Percentiles rank a stretch among this genome's conserved stretches.
These are phyloP conservation scores for Strigamia transsilvanica DNA, from an alignment of 2,888 invertebrate species.

Conservation along the genomic window DNA sequence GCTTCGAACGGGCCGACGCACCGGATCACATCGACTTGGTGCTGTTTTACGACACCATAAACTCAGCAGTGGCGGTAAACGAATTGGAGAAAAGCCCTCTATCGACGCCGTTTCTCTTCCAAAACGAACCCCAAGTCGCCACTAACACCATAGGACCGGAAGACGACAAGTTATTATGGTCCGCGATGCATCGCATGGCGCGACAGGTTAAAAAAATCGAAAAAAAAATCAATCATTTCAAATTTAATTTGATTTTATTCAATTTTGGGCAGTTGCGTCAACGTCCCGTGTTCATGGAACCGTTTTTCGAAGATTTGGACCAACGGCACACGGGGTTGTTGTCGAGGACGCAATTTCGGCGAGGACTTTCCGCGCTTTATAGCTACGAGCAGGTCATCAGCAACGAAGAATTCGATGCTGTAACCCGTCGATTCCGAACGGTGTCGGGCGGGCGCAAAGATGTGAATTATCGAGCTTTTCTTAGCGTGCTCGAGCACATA, in stretches of 20 bases:
- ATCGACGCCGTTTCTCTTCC: conserved; percentile 50
- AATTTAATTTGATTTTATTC: neutral
- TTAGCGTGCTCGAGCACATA: conserved; percentile 35
- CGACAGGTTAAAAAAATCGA: conserved; percentile 9
- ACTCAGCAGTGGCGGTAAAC: conserved; percentile 35
- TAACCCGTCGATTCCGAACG: conserved; percentile 8
- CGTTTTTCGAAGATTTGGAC: conserved; percentile 28
- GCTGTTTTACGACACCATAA: conserved; percentile 51
- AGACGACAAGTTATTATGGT: conserved; percentile 49
- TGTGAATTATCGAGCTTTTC: conserved; percentile 51
- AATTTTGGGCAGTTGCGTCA: conserved; percentile 46
- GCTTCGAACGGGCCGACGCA: conserved; percentile 50
- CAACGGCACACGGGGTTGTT: neutral
- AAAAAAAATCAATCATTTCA: neutral
- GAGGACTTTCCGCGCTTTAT: neutral
- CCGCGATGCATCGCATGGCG: conserved; percentile 52
- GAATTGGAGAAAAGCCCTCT: conserved; percentile 52
- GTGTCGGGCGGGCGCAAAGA: conserved; percentile 19
- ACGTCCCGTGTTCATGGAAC: neutral
- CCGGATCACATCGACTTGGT: conserved; percentile 50
- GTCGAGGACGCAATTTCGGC: conserved; percentile 50
- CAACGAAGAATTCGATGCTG: conserved; percentile 51
- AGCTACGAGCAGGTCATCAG: neutral
- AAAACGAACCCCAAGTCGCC: conserved; percentile 45
- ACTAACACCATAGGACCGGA: conserved; percentile 44